A percentile compares a stretch with the other conserved stretches of the same genome.
phyloP scores from a whole-genome alignment of 2,113 vertebrate species.

The Suncus etruscus region DNA sequence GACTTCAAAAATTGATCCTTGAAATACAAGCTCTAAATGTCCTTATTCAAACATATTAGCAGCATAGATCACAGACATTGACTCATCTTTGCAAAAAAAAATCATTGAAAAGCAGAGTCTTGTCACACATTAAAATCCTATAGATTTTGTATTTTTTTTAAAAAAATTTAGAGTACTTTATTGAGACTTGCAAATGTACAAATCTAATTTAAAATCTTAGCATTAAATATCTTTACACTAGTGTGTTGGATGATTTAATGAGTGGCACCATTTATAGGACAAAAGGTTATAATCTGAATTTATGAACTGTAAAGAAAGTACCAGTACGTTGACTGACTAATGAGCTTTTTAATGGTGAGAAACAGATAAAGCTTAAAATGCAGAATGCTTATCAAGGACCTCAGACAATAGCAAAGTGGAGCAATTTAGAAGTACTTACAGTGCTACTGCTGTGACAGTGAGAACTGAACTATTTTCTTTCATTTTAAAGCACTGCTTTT shows the following conservation, averaged over 20 bases:
- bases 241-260: constrained; percentile 68
- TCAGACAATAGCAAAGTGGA: constrained; percentile 83
- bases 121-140: neutral
- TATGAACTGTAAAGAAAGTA: constrained; percentile 78
- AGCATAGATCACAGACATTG: accelerated
- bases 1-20: neutral
- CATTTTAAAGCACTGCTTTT: constrained; percentile 81
- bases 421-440: constrained; percentile 84
- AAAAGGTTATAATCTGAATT: constrained; percentile 79
- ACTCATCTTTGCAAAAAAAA: neutral
- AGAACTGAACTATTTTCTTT: constrained; percentile 81
- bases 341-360: constrained; percentile 83
- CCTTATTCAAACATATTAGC: neutral
- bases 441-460: constrained; percentile 80
- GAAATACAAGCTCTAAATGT: neutral
- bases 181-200: constrained; percentile 67
- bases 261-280: constrained; percentile 67
- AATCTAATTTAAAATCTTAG: constrained; percentile 70
- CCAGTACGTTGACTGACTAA: constrained; percentile 79
- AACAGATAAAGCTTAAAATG: constrained; percentile 84
- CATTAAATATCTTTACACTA: constrained; percentile 59
- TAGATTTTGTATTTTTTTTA: constrained; percentile 44
- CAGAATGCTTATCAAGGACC: constrained; percentile 82
- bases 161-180: constrained; percentile 62
- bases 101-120: neutral